Conservation (phyloP, 2,888 invertebrate genomes). For the Hymenopus coronatus region DNA sequence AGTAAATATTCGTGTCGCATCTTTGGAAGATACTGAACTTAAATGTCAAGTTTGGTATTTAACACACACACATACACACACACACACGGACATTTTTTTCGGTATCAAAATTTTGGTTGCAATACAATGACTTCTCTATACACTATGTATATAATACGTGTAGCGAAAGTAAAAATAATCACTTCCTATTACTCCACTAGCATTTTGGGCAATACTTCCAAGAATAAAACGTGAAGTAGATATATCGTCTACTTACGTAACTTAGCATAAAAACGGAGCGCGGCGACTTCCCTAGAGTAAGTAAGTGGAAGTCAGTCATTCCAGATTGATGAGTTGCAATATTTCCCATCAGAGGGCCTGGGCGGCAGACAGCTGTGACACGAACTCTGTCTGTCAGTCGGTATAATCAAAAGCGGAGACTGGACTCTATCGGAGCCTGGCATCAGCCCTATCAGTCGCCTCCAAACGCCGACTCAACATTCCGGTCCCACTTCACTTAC, state of each 20-base stretch:
- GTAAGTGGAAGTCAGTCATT: neutral
- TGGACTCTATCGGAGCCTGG: slow-evolving; percentile 2
- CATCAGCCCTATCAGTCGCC: slow-evolving; percentile 1
- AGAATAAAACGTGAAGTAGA: too few species aligned
- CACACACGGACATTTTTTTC: too few species aligned
- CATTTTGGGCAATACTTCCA: too few species aligned
- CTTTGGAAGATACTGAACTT: too few species aligned
- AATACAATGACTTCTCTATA: too few species aligned
- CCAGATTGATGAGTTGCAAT: neutral
- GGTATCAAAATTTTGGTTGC: too few species aligned
- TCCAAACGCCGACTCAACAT: neutral
- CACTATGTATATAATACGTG: too few species aligned
- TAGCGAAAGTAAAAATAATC: too few species aligned
- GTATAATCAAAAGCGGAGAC: slow-evolving; percentile 10
- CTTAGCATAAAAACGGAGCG: neutral
- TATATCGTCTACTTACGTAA: neutral
- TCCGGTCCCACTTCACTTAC: neutral
- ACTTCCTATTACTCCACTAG: too few species aligned
- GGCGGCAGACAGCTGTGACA: neutral
- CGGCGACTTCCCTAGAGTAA: neutral
- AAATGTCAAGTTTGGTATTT: too few species aligned
- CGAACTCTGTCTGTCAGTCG: neutral
- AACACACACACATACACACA: too few species aligned
- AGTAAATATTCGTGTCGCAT: too few species aligned
- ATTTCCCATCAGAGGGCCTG: neutral